phyloP scores from a whole-genome alignment of 2,888 invertebrate genomes.

The Idaea dimidiata region DNA sequence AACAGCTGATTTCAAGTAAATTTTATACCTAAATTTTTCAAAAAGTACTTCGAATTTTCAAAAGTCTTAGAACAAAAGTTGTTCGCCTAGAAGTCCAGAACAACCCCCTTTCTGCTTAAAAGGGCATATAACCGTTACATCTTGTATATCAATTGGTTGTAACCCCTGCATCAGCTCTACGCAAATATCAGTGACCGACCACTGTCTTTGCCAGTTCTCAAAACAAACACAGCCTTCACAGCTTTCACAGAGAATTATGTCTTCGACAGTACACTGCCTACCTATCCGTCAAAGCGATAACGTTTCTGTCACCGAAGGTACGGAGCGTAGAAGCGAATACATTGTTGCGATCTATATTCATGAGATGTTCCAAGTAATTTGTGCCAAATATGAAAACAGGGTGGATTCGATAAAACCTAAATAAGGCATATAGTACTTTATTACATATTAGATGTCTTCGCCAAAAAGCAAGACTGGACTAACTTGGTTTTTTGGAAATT shows the following conservation, averaged over 20 bases:
- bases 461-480: not conserved
- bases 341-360: slow-evolving; percentile 45
- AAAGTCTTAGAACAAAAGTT: too few relatives aligned
- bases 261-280: slow-evolving; percentile 27
- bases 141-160: too few relatives aligned
- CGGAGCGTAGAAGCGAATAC: slow-evolving; percentile 35
- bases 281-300: slow-evolving; percentile 35
- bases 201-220: too few relatives aligned
- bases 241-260: slow-evolving; percentile 35
- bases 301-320: slow-evolving; percentile 34
- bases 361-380: slow-evolving; percentile 38
- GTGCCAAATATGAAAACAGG: slow-evolving; percentile 21
- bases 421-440: slow-evolving; percentile 16
- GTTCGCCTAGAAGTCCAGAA: too few relatives aligned
- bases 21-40: too few relatives aligned
- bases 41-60: too few relatives aligned
- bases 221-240: slow-evolving; percentile 10
- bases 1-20: too few relatives aligned
- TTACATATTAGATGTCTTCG: slow-evolving; percentile 11
- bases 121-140: too few relatives aligned
- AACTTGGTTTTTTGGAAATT: not conserved
- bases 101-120: too few relatives aligned
- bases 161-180: too few relatives aligned
- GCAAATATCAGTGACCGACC: too few relatives aligned
- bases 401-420: slow-evolving; percentile 20